Conservation (phyloP, 1,140 invertebrate genomes). For the Coenobita brevimanus region DNA sequence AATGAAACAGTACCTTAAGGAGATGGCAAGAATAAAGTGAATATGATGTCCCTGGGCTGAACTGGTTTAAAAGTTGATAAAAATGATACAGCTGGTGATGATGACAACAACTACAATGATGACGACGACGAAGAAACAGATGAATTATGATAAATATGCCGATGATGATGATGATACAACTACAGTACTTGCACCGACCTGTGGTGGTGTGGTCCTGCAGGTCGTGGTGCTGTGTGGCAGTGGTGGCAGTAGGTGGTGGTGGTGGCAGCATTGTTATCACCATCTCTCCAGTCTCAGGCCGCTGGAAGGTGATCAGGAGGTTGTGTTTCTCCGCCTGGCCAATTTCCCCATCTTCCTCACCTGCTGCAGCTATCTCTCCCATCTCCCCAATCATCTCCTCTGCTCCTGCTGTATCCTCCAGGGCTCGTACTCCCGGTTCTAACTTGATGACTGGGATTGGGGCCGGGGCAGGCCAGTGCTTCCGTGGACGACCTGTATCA, state of each 20-base stretch:
- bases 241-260: conserved; percentile 7
- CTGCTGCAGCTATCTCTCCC: no score
- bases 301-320: conserved; percentile 53
- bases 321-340: conserved; percentile 48
- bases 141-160: no score
- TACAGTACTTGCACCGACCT: not conserved
- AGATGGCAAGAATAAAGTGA: no score
- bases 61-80: no score
- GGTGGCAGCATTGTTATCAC: conserved; percentile 56
- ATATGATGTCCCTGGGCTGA: no score
- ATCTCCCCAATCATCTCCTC: not conserved
- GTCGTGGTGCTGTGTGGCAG: not conserved
- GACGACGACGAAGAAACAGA: no score
- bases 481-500: conserved; percentile 37
- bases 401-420: not conserved
- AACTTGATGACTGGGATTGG: conserved; percentile 10
- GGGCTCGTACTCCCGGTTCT: conserved; percentile 19
- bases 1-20: no score
- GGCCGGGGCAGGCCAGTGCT: conserved; percentile 37
- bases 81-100: no score
- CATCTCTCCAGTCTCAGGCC: conserved; percentile 52
- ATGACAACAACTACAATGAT: no score
- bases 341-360: conserved; percentile 16
- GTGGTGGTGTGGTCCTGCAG: conserved; percentile 10
- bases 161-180: not conserved